phyloP scores from a whole-genome alignment of 2,797 vertebrate species.

The Falco peregrinus region DNA sequence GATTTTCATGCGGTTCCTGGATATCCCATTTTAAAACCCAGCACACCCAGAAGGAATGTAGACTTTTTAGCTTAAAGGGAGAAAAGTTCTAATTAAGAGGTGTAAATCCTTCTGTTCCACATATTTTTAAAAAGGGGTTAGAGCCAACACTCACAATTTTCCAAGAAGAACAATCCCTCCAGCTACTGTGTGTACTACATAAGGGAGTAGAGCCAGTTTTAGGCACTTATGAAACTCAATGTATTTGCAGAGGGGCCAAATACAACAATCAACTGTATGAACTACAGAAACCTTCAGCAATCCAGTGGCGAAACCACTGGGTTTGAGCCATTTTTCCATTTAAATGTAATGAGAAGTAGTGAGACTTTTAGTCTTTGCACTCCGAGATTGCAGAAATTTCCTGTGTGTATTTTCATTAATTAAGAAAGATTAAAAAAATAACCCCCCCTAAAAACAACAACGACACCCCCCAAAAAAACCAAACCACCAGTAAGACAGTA shows the following conservation, averaged over 20 bases:
- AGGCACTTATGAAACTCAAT: constrained; percentile 38
- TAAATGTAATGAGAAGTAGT: constrained; percentile 7
- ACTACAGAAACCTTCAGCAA: constrained; percentile 54
- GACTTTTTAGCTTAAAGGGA: constrained; percentile 4
- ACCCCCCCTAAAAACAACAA: not conserved
- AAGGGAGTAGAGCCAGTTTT: constrained; percentile 44
- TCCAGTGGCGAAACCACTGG: constrained; percentile 31
- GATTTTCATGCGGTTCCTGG: not conserved
- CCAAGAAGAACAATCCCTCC: constrained; percentile 10
- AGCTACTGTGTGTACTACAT: constrained; percentile 50
- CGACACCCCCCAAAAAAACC: rapidly evolving
- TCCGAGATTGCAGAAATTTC: constrained; percentile 29
- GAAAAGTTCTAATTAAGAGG: constrained; percentile 64
- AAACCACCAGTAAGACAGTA: not conserved
- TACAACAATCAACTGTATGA: constrained; percentile 59
- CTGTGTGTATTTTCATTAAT: constrained; percentile 25
- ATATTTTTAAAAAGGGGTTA: constrained; percentile 30
- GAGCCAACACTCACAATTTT: constrained; percentile 63
- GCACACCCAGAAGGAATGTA: constrained; percentile 27
- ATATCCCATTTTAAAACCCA: constrained; percentile 12
- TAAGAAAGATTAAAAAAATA: not conserved
- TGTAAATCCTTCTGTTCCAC: constrained; percentile 66
- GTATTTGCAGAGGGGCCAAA: constrained; percentile 60
- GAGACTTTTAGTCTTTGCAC: not conserved
- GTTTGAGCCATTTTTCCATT: constrained; percentile 54